Evolutionary conservation across 1,140 invertebrate genomes (phyloP).

Genomic region (Drosophila teissieri): DNA sequence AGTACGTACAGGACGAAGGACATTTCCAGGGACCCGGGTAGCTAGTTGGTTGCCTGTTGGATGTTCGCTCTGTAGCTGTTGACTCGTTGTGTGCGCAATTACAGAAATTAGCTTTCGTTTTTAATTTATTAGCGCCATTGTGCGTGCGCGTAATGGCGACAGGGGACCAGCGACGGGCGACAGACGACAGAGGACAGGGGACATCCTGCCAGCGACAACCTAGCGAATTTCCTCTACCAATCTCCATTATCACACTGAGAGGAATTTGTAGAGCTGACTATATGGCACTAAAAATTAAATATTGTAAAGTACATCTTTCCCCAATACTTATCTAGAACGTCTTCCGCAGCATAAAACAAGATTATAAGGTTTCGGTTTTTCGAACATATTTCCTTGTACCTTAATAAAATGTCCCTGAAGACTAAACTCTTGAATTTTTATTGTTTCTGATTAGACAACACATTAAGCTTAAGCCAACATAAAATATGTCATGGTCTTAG

Average conservation of each 20-base stretch:
- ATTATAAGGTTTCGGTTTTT: no score
- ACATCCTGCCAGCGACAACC: constrained; percentile 18
- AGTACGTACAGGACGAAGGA: constrained; percentile 2
- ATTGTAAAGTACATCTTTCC: no score
- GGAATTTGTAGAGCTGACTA: neutral
- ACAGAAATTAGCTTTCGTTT: constrained; percentile 83
- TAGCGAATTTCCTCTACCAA: constrained; percentile 34
- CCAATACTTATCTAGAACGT: no score
- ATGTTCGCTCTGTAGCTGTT: constrained; percentile 33
- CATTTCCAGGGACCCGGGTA: constrained; percentile 18
- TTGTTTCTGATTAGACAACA: neutral
- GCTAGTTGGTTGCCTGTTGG: constrained; percentile 15
- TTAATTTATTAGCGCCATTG: constrained; percentile 82
- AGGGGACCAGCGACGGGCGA: constrained; percentile 46
- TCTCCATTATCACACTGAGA: constrained; percentile 9
- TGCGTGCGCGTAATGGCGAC: constrained; percentile 77
- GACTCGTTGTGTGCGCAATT: constrained; percentile 70
- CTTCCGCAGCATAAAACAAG: no score
- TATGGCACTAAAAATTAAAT: no score
- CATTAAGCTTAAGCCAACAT: neutral
- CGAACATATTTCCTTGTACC: no score
- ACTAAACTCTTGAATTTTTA: no score
- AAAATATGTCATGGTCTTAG: neutral
- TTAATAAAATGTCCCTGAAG: no score
- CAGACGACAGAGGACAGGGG: constrained; percentile 13